Conservation (phyloP, 1,140 invertebrate species). For the Sogatella furcifera region DNA sequence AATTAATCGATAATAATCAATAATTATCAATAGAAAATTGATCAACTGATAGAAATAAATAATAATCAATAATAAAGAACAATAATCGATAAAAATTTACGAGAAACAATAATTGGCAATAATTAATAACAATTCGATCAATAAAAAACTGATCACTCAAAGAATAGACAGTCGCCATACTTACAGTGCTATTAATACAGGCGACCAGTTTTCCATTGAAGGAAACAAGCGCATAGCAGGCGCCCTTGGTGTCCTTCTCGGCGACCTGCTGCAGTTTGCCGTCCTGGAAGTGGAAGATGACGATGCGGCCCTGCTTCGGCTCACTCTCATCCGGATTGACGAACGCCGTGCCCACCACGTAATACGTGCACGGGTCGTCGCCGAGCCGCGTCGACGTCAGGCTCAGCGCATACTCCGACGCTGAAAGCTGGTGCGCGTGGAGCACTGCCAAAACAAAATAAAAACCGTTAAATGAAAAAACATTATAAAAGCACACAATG, state of each 20-base stretch:
- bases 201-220: conserved; percentile 94
- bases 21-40: no score
- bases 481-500: not conserved
- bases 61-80: no score
- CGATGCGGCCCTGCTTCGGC: conserved; percentile 76
- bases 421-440: conserved; percentile 85
- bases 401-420: conserved; percentile 79
- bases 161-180: conserved; percentile 22
- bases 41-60: no score
- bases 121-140: no score
- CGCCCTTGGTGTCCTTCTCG: conserved; percentile 95
- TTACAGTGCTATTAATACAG: conserved; percentile 90
- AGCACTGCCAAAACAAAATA: conserved; percentile 48
- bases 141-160: no score
- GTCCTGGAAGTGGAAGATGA: conserved; percentile 87
- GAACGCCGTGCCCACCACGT: conserved; percentile 86
- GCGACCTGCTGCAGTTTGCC: conserved; percentile 81
- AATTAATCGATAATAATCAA: no score
- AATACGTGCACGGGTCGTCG: conserved; percentile 86
- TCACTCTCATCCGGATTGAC: conserved; percentile 92
- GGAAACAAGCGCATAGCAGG: conserved; percentile 81
- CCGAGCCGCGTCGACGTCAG: conserved; percentile 83
- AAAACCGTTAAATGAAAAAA: not conserved
- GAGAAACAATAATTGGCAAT: no score
- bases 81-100: no score